Evolutionary conservation across 2,797 vertebrate genomes (phyloP), one percentile per base, ranked within the genome.

Genomic region (Lates japonicus): DNA sequence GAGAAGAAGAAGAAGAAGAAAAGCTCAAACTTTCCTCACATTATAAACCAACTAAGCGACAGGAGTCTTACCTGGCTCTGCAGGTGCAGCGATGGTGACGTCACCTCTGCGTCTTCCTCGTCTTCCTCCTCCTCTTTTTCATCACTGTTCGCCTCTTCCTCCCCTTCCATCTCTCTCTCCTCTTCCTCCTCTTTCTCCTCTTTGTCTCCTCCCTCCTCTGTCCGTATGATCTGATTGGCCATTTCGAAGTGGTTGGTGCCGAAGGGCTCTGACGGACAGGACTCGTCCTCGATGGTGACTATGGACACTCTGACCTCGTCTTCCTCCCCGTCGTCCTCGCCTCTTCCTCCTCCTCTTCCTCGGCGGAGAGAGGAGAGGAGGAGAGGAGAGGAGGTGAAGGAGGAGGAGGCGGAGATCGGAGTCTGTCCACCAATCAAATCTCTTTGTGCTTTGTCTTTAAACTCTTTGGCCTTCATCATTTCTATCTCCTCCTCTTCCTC

Each of bases 231-330:
- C 0, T 35, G 77, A 75, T 55, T 74, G 82, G 83, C 7, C 10
- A n/a, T 22, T 3, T 76, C 72, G 2, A 83, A 49, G 57, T 81
- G 82, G 51, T 76, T 42, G 46, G 74, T n/a, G 35, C 69, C 86
- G 0, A 92, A 90, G 0, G 80, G 85, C 65, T 91, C 91, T 0
- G 91, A 91, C 0, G 82, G 82, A 66, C 89, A 90, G n/a, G 91
- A 90, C 37, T 90, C 87, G 0, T 90, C 89, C 70, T 85, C 89
- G 0, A 80, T 52, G 7, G 91, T 90, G 4, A 90, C 72, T 0
- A 92, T 84, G 70, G 83, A 29, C 0, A 90, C 83, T 6, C 78
- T 68, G 35, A 85, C 74, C 33, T 90, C 86, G 0, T 88, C 88
- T 3, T 89, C 90, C 59, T 85, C 86, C 0, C 16, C 58, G 0